Evolutionary conservation across 2,113 vertebrate species (phyloP), one percentile per base, ranked within the genome.

Genomic region (Gambusia holbrooki): DNA sequence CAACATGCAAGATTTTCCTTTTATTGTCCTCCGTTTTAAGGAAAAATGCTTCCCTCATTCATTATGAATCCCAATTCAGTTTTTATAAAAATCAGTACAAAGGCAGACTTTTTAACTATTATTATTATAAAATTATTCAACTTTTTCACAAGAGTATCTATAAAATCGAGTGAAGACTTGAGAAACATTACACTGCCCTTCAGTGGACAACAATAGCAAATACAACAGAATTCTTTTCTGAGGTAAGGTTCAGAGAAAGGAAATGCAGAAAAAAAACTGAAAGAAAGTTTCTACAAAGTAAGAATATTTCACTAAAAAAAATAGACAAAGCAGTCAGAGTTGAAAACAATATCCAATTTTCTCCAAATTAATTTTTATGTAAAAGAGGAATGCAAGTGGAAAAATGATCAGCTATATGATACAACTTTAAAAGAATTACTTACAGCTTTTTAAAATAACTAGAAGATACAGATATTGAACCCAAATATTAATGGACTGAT

Each of bases 181-280:
- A 67, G 8, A 71, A n/a, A 72, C 60, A 85, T 68, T 74, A 79
- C 32, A 83, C 84, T 87, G 89, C 89, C 88, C 76, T 84, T 8
- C 17, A 33, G 80, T 66, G 89, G 89, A 80, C 76, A 76, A 62
- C 0, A 1, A 1, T 22, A 76, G 85, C 14, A 89, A 77, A 37
- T 68, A 77, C 87, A 84, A 22, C 74, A 30, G 51, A 28, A 66
- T 66, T 42, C 58, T 35, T n/a, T n/a, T 9, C 51, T 25, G 1
- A 40, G n/a, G 42, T 8, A 1, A 33, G 54, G 61, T 65, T 79
- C 72, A 83, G 73, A 81, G 70, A 45, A 64, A 48, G 60, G 25
- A 58, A 69, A 28, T 19, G 37, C 65, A 87, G 69, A 67, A 14
- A 15, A 45, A 28, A 51, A 77, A 62, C 14, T 1, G 61, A 66